Evolutionary conservation across 2,113 vertebrate genomes (phyloP), one percentile per base, ranked within the genome.

Genomic region (Thermophis baileyi): DNA sequence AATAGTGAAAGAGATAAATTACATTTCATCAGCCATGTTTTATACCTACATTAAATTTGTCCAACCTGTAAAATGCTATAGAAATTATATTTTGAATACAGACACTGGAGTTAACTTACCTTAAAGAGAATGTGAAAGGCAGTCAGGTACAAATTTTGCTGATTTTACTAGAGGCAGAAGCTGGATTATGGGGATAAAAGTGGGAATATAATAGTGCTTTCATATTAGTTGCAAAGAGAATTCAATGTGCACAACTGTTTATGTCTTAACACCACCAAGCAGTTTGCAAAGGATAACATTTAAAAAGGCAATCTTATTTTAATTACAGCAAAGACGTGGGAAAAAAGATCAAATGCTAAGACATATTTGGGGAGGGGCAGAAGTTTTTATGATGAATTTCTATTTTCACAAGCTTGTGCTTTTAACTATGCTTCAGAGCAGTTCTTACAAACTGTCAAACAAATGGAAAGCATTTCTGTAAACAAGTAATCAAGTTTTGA

Each of bases 381-480:
- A 96, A 69, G 91, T 92, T 95, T 97, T 96, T 97, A 94, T 96
- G 96, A 95, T 85, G 27, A 69, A 94, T 93, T 96, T 96, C 95
- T 95, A 94, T 96, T 97, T 97, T 96, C 97, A 96, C 88, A 95
- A 94, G 87, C 96, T 92, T 90, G 94, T 96, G 96, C 97, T 97
- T 97, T 98, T 95, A 97, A 96, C 93, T 95, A 94, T 94, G 94
- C 95, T 98, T 98, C 96, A 97, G 95, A 97, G 94, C 96, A 96
- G 94, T 97, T 95, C 94, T 97, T 97, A 96, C 93, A 97, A 97
- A 97, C 97, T 96, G 93, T 95, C 97, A 93, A 96, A 96, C 97
- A 98, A 97, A 97, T 97, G 96, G 95, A 97, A 98, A 98, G 97
- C 96, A 97, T 96, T 97, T 97, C 96, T 97, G 97, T 97, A 97